phyloP scores from a whole-genome alignment of 2,797 vertebrate species.

The Acanthornis magna region DNA sequence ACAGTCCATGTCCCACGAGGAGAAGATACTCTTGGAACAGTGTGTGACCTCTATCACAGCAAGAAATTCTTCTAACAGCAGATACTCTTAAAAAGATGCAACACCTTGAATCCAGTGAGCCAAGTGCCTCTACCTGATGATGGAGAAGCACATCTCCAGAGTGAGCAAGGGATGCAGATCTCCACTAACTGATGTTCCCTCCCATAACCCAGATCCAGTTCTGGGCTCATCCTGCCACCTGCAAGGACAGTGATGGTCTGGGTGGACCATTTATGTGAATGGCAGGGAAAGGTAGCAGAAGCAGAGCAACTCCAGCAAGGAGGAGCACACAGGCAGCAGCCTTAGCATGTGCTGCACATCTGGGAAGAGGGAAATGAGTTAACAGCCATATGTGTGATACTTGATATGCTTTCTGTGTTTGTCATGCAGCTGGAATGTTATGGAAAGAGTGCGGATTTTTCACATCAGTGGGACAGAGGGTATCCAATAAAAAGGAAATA shows the following conservation, averaged over 20 bases:
- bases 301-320: not conserved
- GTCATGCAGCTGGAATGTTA: not conserved
- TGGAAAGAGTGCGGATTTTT: not conserved
- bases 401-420: not conserved
- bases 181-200: not conserved
- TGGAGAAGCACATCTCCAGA: not conserved
- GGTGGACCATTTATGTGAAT: not conserved
- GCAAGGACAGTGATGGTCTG: not conserved
- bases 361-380: not conserved
- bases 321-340: not conserved
- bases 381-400: not conserved
- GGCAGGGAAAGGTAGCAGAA: not conserved
- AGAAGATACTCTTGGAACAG: not conserved
- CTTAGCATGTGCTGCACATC: not conserved
- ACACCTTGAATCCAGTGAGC: not conserved
- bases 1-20: not conserved
- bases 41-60: not conserved
- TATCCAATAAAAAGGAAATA: not conserved
- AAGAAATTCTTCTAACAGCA: not conserved
- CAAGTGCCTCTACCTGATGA: accelerated
- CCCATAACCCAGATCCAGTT: not conserved
- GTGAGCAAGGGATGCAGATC: not conserved
- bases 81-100: not conserved
- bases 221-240: not conserved
- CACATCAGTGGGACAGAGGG: not conserved